Evolutionary conservation across 2,888 invertebrate species (phyloP).

Genomic region (Keiferia lycopersicella): DNA sequence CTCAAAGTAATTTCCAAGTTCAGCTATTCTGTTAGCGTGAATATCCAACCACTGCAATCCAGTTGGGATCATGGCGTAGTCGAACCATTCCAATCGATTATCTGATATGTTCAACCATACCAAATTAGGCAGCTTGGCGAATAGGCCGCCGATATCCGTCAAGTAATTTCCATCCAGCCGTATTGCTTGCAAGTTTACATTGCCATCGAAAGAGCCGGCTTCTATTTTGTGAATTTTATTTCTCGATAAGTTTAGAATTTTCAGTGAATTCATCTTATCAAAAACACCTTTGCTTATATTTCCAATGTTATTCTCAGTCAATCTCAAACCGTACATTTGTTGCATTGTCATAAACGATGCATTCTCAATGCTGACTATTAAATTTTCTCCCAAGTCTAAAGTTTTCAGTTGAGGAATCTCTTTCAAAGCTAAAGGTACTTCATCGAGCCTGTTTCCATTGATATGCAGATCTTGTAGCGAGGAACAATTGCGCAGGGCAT

Average conservation of each 20-base stretch:
- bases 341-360: slow-evolving; percentile 90
- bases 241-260: slow-evolving; percentile 90
- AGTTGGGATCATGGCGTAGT: slow-evolving; percentile 92
- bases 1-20: slow-evolving; percentile 92
- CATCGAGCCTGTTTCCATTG: slow-evolving; percentile 89
- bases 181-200: slow-evolving; percentile 89
- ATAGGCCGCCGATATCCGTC: slow-evolving; percentile 88
- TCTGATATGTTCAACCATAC: slow-evolving; percentile 94
- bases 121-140: slow-evolving; percentile 89
- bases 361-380: slow-evolving; percentile 88
- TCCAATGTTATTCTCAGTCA: slow-evolving; percentile 92
- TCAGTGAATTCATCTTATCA: slow-evolving; percentile 88
- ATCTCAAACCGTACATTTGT: slow-evolving; percentile 89
- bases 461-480: slow-evolving; percentile 91
- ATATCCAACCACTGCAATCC: slow-evolving; percentile 92
- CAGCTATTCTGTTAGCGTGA: slow-evolving; percentile 90
- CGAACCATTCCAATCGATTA: slow-evolving; percentile 91
- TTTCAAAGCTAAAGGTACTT: slow-evolving; percentile 87
- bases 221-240: slow-evolving; percentile 91
- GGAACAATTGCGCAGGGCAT: slow-evolving; percentile 89
- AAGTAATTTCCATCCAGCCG: slow-evolving; percentile 91
- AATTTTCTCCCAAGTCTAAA: slow-evolving; percentile 92
- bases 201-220: slow-evolving; percentile 88
- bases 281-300: slow-evolving; percentile 90
- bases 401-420: slow-evolving; percentile 89